Evolutionary conservation across 2,113 vertebrate species (phyloP).

Genomic region (Danionella cerebrum): DNA sequence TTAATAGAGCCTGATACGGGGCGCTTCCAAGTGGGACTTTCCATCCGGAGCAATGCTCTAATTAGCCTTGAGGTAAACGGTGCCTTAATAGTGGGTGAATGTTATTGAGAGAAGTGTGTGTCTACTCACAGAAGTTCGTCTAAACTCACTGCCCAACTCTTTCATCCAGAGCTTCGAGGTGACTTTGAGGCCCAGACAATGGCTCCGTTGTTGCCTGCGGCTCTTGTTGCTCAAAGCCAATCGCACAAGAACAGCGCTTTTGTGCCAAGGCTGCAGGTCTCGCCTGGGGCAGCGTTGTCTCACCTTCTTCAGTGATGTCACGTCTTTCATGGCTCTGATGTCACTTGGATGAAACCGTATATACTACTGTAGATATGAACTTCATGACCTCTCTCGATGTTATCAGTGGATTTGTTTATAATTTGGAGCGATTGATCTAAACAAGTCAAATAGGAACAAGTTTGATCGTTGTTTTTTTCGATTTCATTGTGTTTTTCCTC

Average conservation of each 20-base stretch:
- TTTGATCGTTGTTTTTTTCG: no score
- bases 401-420: neutral
- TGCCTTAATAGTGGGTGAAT: constrained; percentile 30
- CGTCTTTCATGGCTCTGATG: constrained; percentile 12
- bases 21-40: neutral
- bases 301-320: constrained; percentile 40
- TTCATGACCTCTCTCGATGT: neutral
- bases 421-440: no score
- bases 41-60: neutral
- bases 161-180: constrained; percentile 30
- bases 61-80: neutral
- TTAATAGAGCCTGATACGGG: neutral
- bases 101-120: constrained; percentile 37
- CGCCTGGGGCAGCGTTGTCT: constrained; percentile 37
- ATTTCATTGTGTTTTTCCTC: no score
- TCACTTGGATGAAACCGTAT: constrained; percentile 1
- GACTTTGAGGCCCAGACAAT: constrained; percentile 50
- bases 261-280: constrained; percentile 38
- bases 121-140: constrained; percentile 24
- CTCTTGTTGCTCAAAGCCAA: constrained; percentile 49
- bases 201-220: constrained; percentile 50
- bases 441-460: no score
- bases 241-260: constrained; percentile 37
- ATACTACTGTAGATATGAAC: neutral
- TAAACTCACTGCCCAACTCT: constrained; percentile 23